Percentiles rank a stretch among this genome's conserved stretches.
Conservation (phyloP, 2,888 invertebrate genomes). For the Erynnis tages region DNA sequence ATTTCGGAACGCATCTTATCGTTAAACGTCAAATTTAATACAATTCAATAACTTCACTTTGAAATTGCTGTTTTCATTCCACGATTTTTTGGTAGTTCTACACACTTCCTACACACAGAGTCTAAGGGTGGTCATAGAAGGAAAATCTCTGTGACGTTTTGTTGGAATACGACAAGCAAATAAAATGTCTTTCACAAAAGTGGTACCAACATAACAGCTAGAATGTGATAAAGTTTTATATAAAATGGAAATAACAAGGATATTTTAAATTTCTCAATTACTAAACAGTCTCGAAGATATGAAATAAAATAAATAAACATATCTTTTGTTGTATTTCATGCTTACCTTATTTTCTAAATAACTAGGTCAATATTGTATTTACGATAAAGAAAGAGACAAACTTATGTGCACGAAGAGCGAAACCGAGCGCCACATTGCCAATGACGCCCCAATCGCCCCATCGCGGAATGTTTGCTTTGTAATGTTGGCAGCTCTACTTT, state of each 20-base stretch:
- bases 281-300: too few species aligned
- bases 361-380: conserved; percentile 40
- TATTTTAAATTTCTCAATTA: neutral
- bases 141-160: neutral
- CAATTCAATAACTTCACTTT: conserved; percentile 10
- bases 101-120: neutral
- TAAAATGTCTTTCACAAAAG: neutral
- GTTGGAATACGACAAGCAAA: conserved; percentile 9
- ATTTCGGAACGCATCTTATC: conserved; percentile 12
- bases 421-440: conserved; percentile 70
- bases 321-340: neutral
- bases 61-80: neutral
- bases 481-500: conserved; percentile 70
- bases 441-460: conserved; percentile 72
- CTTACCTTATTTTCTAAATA: conserved; percentile 27
- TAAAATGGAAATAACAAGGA: too few species aligned
- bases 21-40: conserved; percentile 10
- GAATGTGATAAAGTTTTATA: too few species aligned
- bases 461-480: conserved; percentile 62
- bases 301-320: neutral
- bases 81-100: too few species aligned
- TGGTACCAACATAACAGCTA: conserved; percentile 21
- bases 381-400: conserved; percentile 50
- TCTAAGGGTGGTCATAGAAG: neutral
- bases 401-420: conserved; percentile 52